phyloP scores from a whole-genome alignment of 2,113 vertebrate species.

The Athene noctua region DNA sequence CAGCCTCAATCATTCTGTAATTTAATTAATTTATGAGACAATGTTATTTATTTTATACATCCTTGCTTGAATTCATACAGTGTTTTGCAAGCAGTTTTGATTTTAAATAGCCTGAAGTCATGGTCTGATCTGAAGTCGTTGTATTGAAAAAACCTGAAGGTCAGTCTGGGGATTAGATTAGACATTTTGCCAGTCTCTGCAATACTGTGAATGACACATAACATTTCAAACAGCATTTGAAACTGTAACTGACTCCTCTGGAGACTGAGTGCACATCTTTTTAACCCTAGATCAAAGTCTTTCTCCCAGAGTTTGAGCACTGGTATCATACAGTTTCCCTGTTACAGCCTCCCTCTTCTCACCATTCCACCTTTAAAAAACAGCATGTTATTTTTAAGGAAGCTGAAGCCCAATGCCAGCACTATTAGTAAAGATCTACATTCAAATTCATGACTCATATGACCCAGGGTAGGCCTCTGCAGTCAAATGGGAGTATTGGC shows the following conservation, averaged over 20 bases:
- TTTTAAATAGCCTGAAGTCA: background rate
- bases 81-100: background rate
- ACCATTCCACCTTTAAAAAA: conserved; percentile 8
- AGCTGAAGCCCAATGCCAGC: background rate
- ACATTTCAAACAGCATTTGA: conserved; percentile 7
- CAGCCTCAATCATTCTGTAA: background rate
- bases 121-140: background rate
- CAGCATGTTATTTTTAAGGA: background rate
- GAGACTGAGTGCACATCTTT: background rate
- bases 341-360: background rate
- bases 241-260: background rate
- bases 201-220: background rate
- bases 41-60: background rate
- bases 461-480: conserved; percentile 25
- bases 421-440: conserved; percentile 1
- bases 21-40: background rate
- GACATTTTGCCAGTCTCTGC: background rate
- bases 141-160: background rate
- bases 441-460: conserved; percentile 56
- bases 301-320: background rate
- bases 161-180: background rate
- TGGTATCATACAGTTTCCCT: background rate
- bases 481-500: conserved; percentile 16
- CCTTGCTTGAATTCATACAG: background rate
- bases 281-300: background rate